Conservation (phyloP, 2,797 vertebrate genomes). For the Columba guinea region DNA sequence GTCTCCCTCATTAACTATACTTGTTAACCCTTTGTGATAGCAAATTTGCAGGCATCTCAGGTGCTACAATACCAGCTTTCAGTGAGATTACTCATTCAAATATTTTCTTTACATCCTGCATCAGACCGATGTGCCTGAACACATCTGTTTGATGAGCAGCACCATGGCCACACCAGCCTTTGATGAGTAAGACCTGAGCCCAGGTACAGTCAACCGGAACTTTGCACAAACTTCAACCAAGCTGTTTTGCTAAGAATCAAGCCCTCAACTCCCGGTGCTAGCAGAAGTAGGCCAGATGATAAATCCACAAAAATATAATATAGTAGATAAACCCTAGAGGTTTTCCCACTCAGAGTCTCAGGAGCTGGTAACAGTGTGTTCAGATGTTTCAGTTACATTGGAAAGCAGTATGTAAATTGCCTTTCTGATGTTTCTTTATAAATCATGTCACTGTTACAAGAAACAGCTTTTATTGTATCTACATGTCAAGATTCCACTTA, state of each 20-base stretch:
- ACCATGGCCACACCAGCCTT: neutral
- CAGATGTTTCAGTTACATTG: accelerated
- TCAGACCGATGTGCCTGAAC: neutral
- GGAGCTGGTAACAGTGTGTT: neutral
- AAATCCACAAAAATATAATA: neutral
- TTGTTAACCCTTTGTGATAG: neutral
- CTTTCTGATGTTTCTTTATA: slow-evolving; percentile 7
- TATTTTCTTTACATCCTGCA: neutral
- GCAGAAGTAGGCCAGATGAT: neutral
- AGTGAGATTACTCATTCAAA: neutral
- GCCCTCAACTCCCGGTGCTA: neutral
- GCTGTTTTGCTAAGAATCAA: neutral
- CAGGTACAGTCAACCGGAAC: neutral
- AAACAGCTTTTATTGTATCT: neutral
- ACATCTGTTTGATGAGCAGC: neutral
- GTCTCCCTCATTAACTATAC: neutral
- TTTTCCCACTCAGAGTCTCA: neutral
- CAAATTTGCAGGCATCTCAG: neutral
- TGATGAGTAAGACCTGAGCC: neutral
- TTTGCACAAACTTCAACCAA: neutral
- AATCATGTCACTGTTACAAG: neutral
- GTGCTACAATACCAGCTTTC: neutral
- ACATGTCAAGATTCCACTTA: neutral
- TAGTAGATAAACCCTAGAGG: neutral
- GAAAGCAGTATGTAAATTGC: neutral